Percentiles rank a stretch among this genome's conserved stretches.
Conservation (phyloP, 2,888 invertebrate species). For the Schizotus pectinicornis region DNA sequence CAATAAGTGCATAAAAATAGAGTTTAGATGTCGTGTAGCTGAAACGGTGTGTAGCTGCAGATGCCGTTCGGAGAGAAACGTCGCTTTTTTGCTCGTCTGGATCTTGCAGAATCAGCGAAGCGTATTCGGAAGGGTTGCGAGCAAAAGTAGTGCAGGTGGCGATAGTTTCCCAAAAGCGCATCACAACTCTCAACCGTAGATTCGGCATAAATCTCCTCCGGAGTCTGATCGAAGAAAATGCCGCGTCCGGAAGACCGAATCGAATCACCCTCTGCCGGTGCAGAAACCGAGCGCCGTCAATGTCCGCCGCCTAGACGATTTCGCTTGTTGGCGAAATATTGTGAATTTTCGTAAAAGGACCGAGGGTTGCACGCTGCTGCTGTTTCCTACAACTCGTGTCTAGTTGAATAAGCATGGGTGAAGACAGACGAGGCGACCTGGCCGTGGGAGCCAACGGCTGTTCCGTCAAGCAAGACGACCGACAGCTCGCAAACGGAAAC, state of each 20-base stretch:
- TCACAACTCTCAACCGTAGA: conserved; percentile 8
- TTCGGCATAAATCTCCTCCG: conserved; percentile 21
- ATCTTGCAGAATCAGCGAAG: conserved; percentile 12
- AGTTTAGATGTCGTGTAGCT: neutral
- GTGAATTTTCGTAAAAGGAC: conserved; percentile 20
- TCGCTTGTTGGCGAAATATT: conserved; percentile 7
- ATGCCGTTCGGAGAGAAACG: conserved; percentile 1
- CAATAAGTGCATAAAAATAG: conserved; percentile 19
- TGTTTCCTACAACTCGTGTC: conserved; percentile 8
- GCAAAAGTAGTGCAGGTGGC: conserved; percentile 14
- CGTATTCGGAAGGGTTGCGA: conserved; percentile 17
- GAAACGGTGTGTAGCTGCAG: neutral
- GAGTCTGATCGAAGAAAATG: conserved; percentile 12
- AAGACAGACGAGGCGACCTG: conserved; percentile 10
- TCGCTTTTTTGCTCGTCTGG: conserved; percentile 16
- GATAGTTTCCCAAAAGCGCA: conserved; percentile 21
- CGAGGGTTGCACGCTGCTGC: conserved; percentile 15
- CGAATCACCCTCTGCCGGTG: conserved; percentile 10
- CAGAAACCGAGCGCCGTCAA: too few relatives aligned
- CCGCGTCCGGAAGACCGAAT: conserved; percentile 20
- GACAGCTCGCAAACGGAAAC: conserved; percentile 30
- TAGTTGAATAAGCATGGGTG: conserved; percentile 26
- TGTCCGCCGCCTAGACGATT: neutral
- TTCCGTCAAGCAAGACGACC: conserved; percentile 31
- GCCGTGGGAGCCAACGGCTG: conserved; percentile 31